Conservation (phyloP, 2,113 vertebrate species). For the Neotragus pygmaeus region DNA sequence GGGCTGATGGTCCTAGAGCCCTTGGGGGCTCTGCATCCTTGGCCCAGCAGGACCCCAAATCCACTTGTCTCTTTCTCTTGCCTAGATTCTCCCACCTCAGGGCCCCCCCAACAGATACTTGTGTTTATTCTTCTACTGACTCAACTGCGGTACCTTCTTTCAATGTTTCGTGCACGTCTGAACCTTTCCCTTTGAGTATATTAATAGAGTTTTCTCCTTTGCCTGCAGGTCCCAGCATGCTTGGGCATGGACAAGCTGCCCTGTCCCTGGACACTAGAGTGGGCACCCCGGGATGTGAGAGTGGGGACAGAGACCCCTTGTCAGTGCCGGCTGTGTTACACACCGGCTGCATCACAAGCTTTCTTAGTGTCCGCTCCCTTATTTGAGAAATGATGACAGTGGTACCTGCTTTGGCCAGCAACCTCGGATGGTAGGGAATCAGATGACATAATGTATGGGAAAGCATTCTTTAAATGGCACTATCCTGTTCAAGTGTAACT, state of each 20-base stretch:
- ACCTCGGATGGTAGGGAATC: not conserved
- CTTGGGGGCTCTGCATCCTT: accelerated
- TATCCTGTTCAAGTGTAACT: not conserved
- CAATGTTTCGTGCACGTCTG: not conserved
- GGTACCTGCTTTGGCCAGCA: not conserved
- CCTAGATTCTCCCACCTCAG: not conserved
- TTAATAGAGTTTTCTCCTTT: not conserved
- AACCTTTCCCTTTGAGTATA: not conserved
- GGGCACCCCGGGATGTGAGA: not conserved
- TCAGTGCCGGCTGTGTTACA: no score
- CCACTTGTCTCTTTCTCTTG: not conserved
- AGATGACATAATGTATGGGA: not conserved
- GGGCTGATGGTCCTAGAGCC: not conserved
- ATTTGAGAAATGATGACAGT: not conserved
- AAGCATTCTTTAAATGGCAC: not conserved
- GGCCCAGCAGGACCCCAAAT: not conserved
- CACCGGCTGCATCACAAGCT: no score
- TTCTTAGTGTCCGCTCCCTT: not conserved
- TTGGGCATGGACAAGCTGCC: not conserved
- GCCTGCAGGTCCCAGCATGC: not conserved
- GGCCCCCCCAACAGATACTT: not conserved
- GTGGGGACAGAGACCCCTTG: accelerated
- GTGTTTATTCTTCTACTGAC: not conserved
- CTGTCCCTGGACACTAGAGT: not conserved
- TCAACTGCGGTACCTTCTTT: not conserved